Evolutionary conservation across 2,797 vertebrate species (phyloP).

Genomic region (Urocyon cinereoargenteus): DNA sequence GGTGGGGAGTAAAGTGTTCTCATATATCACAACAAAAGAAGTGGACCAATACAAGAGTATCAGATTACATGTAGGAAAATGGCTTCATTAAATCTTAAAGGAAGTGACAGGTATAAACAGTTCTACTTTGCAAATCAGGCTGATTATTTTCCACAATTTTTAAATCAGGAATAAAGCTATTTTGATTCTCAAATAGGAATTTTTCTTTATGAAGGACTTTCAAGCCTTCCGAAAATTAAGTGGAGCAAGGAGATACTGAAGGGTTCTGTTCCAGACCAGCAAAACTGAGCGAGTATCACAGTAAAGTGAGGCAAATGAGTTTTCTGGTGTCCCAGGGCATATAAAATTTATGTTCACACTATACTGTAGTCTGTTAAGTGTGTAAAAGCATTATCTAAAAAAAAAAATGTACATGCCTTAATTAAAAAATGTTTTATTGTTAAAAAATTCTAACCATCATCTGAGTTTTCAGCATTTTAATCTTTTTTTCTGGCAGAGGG

Average conservation of each 20-base stretch:
- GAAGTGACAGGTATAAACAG: constrained; percentile 35
- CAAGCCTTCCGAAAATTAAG: constrained; percentile 61
- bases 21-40: constrained; percentile 27
- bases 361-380: neutral
- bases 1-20: constrained; percentile 62
- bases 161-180: constrained; percentile 45
- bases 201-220: constrained; percentile 37
- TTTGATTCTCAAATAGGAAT: constrained; percentile 49
- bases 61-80: constrained; percentile 55
- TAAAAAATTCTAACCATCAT: neutral
- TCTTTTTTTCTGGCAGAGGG: neutral
- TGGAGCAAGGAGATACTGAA: neutral
- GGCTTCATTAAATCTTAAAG: neutral
- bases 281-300: neutral
- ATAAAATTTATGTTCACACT: neutral
- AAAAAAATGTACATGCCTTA: neutral
- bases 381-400: neutral
- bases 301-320: neutral
- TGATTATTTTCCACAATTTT: constrained; percentile 55
- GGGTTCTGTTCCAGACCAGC: neutral
- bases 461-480: neutral
- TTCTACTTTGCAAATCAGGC: neutral
- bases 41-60: neutral
- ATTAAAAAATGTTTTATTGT: neutral
- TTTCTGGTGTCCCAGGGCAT: neutral